A percentile compares a stretch with the other conserved stretches of the same genome.
phyloP scores from a whole-genome alignment of 2,888 invertebrate species.

The Tipula confusa region DNA sequence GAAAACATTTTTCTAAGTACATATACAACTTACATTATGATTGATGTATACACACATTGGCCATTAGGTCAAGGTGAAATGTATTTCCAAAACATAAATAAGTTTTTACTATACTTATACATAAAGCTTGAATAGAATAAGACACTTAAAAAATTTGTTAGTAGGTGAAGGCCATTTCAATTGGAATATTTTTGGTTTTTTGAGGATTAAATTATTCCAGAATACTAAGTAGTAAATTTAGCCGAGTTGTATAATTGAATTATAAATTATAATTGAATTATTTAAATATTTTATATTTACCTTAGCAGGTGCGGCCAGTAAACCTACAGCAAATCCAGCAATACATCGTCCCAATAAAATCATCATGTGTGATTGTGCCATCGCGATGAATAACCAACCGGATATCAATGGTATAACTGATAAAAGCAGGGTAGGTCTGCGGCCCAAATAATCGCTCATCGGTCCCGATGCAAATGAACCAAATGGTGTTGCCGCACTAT shows the following conservation, averaged over 20 bases:
- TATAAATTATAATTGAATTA: too few relatives aligned
- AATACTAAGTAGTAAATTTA: not conserved
- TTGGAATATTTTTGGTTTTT: not conserved
- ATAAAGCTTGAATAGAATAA: not conserved
- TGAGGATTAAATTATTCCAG: not conserved
- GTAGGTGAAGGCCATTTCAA: not conserved
- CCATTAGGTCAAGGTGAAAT: not conserved
- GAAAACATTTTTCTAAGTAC: not conserved
- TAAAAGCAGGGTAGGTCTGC: slow-evolving; percentile 61
- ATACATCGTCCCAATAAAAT: slow-evolving; percentile 63
- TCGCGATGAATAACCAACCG: slow-evolving; percentile 65
- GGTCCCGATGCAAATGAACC: slow-evolving; percentile 69
- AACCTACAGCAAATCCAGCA: slow-evolving; percentile 68
- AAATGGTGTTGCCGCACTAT: slow-evolving; percentile 65
- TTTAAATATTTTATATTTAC: slow-evolving; percentile 46
- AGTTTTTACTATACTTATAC: too few relatives aligned
- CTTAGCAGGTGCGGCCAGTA: slow-evolving; percentile 70
- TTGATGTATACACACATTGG: not conserved
- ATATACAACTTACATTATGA: not conserved
- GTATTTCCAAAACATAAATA: not conserved
- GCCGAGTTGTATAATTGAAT: too few relatives aligned
- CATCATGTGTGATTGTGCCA: slow-evolving; percentile 55
- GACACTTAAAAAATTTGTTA: not conserved
- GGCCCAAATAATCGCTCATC: slow-evolving; percentile 64
- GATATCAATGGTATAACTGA: slow-evolving; percentile 61